A percentile compares a stretch with the other conserved stretches of the same genome.
phyloP scores from a whole-genome alignment of 2,888 invertebrate genomes.

The Drosophila nigricruria region DNA sequence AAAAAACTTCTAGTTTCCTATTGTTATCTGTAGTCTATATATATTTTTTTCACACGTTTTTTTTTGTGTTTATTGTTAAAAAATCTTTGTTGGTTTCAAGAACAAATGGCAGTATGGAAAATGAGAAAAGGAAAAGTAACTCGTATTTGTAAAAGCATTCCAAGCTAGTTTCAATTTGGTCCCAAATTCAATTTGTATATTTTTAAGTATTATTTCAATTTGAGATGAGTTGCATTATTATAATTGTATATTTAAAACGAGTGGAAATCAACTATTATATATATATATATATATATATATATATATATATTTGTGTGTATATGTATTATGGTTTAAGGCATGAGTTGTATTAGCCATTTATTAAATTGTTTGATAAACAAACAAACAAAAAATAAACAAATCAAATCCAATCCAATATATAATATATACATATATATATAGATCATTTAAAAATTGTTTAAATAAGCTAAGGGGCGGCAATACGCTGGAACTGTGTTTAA shows the following conservation, averaged over 20 bases:
- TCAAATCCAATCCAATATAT: conserved; percentile 32
- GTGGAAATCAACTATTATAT: conserved; percentile 28
- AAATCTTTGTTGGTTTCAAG: conserved; percentile 47
- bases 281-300: conserved; percentile 23
- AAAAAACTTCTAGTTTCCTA: conserved; percentile 34
- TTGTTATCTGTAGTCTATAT: conserved; percentile 44
- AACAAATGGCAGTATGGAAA: conserved; percentile 6
- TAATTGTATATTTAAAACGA: conserved; percentile 43
- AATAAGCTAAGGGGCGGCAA: conserved; percentile 53
- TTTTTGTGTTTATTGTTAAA: conserved; percentile 51
- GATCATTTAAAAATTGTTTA: conserved; percentile 68
- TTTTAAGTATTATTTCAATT: conserved; percentile 68
- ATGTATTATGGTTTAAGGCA: conserved; percentile 44
- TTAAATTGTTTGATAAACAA: conserved; percentile 54
- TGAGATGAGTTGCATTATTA: conserved; percentile 48
- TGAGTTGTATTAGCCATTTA: conserved; percentile 60
- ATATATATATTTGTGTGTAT: conserved; percentile 48
- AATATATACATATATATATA: conserved; percentile 33
- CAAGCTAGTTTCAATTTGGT: conserved; percentile 70
- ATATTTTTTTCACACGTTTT: conserved; percentile 29
- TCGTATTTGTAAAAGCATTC: conserved; percentile 74
- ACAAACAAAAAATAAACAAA: conserved; percentile 22
- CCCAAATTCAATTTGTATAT: conserved; percentile 68
- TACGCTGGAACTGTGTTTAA: conserved; percentile 64
- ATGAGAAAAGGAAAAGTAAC: conserved; percentile 8